Conservation (phyloP, 2,888 invertebrate species). For the Coleophora deauratella region DNA sequence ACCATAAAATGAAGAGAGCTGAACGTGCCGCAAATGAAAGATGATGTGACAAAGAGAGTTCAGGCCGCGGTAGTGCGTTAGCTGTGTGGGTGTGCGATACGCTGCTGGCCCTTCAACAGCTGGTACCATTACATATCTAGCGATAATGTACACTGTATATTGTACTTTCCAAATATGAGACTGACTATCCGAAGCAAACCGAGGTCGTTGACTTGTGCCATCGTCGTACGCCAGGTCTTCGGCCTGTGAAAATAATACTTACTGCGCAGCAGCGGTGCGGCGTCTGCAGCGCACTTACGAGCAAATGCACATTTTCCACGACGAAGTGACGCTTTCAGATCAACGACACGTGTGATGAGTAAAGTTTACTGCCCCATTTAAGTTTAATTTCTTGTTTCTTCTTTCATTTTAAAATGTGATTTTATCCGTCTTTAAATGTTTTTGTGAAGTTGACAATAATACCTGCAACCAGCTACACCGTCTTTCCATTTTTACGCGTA, state of each 20-base stretch:
- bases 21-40: slow-evolving; percentile 26
- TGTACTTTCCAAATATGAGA: no score
- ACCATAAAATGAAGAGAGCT: slow-evolving; percentile 14
- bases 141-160: no score
- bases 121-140: no score
- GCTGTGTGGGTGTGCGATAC: no score
- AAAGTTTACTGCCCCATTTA: slow-evolving; percentile 48
- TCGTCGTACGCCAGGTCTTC: slow-evolving; percentile 16
- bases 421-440: no score
- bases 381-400: no score
- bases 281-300: neutral
- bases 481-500: no score
- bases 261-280: slow-evolving; percentile 18
- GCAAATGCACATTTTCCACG: slow-evolving; percentile 8
- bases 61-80: no score
- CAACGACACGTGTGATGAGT: slow-evolving; percentile 35
- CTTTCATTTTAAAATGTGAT: no score
- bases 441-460: no score
- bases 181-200: slow-evolving; percentile 4
- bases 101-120: no score
- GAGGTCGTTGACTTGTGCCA: slow-evolving; percentile 22
- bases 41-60: slow-evolving; percentile 24
- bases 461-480: no score
- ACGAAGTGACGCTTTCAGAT: slow-evolving; percentile 25
- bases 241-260: slow-evolving; percentile 15